These are phyloP conservation scores for Tetrao urogallus DNA, from an alignment of 2,113 vertebrate genomes.

Conservation along the genomic window DNA sequence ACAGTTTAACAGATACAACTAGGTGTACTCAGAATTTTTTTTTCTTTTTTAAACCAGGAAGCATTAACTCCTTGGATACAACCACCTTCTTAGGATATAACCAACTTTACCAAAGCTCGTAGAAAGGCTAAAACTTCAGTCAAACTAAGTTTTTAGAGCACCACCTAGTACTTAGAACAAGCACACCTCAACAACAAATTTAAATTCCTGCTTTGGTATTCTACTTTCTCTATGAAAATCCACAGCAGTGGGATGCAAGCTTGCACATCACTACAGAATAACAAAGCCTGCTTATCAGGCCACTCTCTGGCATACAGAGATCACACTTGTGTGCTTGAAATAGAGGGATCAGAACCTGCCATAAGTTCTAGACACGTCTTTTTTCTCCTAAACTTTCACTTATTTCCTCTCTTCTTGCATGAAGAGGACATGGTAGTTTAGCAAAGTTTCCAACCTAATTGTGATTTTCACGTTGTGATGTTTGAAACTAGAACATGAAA, in stretches of 20 bases:
- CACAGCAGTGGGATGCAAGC: fast-evolving
- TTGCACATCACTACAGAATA: not conserved
- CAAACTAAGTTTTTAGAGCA: not conserved
- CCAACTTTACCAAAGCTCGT: not conserved
- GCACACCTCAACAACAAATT: not conserved
- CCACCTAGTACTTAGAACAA: not conserved
- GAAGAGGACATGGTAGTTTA: not conserved
- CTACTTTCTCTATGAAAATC: not conserved
- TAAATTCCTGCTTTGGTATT: not conserved
- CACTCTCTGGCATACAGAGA: not conserved
- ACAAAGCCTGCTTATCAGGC: not conserved
- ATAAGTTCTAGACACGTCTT: fast-evolving
- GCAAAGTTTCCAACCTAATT: not conserved
- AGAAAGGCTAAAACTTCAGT: not conserved
- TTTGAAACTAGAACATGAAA: not conserved
- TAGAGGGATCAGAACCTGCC: not conserved
- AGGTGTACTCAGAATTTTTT: not conserved
- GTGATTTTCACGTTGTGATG: not conserved
- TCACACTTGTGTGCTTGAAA: not conserved
- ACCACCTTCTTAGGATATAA: not conserved
- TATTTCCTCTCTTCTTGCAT: not conserved
- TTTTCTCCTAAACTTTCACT: not conserved
- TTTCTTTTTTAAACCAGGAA: not conserved
- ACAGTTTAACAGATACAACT: not conserved
- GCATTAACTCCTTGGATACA: not conserved